These are phyloP conservation scores for Celastrina argiolus DNA, from an alignment of 2,888 invertebrate species.

Conservation along the genomic window DNA sequence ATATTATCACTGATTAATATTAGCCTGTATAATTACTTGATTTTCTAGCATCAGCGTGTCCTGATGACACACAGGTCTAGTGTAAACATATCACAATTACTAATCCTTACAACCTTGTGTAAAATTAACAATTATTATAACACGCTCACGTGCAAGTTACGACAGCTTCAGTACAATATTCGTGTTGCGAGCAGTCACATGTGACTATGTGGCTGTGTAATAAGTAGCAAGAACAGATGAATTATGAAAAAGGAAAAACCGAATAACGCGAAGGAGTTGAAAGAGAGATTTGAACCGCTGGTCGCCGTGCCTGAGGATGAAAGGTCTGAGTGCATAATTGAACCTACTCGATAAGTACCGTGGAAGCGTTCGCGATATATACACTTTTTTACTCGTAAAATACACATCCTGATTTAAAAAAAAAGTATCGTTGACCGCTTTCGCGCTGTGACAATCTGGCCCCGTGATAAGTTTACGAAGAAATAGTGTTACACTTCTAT, in stretches of 20 bases:
- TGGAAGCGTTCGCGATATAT: conserved; percentile 51
- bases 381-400: conserved; percentile 39
- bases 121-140: conserved; percentile 44
- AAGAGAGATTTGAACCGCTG: conserved; percentile 62
- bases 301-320: conserved; percentile 71
- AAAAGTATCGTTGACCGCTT: too few species aligned
- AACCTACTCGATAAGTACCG: conserved; percentile 53
- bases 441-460: too few species aligned
- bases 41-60: too few species aligned
- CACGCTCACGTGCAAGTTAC: conserved; percentile 46
- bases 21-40: too few species aligned
- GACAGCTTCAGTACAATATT: conserved; percentile 46
- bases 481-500: too few species aligned
- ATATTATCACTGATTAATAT: too few species aligned
- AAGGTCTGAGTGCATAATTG: conserved; percentile 70
- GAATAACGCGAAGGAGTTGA: conserved; percentile 58
- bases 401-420: too few species aligned
- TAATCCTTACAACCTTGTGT: conserved; percentile 40
- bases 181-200: conserved; percentile 42
- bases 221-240: background rate
- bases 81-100: too few species aligned
- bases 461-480: too few species aligned
- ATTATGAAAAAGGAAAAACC: conserved; percentile 65
- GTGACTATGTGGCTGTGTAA: conserved; percentile 27
- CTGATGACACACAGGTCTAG: too few species aligned